Percentiles rank a stretch among this genome's conserved stretches.
Evolutionary conservation across 30 jellyfish, hydroid and myxozoan genomes (phyloP).

Genomic region (Sanderia malayensis): DNA sequence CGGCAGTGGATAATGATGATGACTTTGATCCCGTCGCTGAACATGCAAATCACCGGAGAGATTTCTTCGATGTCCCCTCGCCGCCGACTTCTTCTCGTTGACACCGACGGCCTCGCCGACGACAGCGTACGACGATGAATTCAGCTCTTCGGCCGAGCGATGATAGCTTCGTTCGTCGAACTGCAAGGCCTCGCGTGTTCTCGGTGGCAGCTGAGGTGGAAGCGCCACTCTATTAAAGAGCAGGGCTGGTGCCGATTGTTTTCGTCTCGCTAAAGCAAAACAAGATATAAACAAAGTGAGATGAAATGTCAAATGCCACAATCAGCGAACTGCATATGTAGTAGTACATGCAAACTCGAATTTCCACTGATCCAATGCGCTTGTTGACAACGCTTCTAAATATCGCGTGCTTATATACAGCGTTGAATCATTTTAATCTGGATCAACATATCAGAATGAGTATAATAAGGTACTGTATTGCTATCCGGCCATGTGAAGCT

Average conservation of each 20-base stretch:
- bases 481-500: too few relatives aligned
- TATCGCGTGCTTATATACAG: too few relatives aligned
- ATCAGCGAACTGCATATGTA: too few relatives aligned
- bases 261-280: constrained; percentile 42
- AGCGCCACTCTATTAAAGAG: constrained; percentile 20
- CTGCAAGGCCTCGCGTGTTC: neutral
- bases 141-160: neutral
- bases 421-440: too few relatives aligned
- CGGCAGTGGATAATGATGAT: too few relatives aligned
- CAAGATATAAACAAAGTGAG: too few relatives aligned
- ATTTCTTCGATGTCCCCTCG: constrained; percentile 39
- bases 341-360: too few relatives aligned
- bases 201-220: constrained; percentile 61
- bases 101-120: neutral
- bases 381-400: too few relatives aligned
- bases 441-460: too few relatives aligned
- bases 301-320: too few relatives aligned
- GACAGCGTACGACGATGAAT: constrained; percentile 10
- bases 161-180: neutral
- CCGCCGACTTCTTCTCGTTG: neutral
- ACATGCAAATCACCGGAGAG: constrained; percentile 31
- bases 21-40: neutral
- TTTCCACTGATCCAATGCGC: too few relatives aligned
- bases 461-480: too few relatives aligned
- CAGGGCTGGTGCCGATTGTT: constrained; percentile 59